A percentile compares a stretch with the other conserved stretches of the same genome.
These are phyloP conservation scores for Pissodes strobi DNA, from an alignment of 1,140 invertebrate species.

Conservation along the genomic window DNA sequence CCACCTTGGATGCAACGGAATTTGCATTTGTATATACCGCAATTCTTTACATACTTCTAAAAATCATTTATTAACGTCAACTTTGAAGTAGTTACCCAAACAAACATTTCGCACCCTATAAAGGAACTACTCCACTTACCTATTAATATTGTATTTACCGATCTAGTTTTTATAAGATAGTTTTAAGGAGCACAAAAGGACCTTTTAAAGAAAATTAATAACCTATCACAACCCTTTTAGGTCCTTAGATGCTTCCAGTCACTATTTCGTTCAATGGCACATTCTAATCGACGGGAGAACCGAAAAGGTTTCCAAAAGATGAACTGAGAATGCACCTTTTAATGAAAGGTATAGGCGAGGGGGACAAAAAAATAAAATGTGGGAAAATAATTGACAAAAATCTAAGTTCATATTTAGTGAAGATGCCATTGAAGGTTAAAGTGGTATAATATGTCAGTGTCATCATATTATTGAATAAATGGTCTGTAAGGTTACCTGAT, in stretches of 20 bases:
- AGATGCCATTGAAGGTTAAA: constrained; percentile 15
- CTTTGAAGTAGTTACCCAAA: not conserved
- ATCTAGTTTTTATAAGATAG: not conserved
- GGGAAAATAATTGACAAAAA: constrained; percentile 27
- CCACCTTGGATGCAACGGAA: too few species aligned
- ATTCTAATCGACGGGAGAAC: not conserved
- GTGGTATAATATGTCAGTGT: constrained; percentile 27
- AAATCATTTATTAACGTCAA: not conserved
- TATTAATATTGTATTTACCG: constrained; percentile 9
- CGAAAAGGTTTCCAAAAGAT: too few species aligned
- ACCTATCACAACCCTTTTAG: not conserved
- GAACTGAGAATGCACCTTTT: too few species aligned
- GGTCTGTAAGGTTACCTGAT: constrained; percentile 22
- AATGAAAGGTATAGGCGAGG: not conserved
- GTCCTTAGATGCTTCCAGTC: not conserved
- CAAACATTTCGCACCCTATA: not conserved
- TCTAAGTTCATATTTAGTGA: constrained; percentile 11
- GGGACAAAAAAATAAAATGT: constrained; percentile 12
- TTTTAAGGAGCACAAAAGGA: not conserved
- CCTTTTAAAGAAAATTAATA: not conserved
- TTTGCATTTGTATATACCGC: too few species aligned
- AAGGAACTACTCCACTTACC: not conserved
- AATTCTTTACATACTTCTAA: not conserved
- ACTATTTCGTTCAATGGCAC: too few species aligned
- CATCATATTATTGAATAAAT: constrained; percentile 22